phyloP scores from a whole-genome alignment of 1,140 invertebrate species.

The Ctenoplectra terminalis region DNA sequence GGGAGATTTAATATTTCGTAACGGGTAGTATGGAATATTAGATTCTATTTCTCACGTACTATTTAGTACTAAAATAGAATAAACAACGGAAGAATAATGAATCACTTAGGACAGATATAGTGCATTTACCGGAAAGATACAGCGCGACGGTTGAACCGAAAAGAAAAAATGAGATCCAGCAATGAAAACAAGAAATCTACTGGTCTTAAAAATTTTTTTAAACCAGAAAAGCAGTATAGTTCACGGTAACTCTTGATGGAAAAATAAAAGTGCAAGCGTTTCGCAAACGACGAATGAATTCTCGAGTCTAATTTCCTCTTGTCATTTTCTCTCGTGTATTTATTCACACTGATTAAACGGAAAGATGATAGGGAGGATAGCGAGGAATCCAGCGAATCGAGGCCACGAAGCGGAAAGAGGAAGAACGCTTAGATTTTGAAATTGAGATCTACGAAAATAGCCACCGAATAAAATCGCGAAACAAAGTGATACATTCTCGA shows the following conservation, averaged over 20 bases:
- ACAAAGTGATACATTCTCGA: background rate
- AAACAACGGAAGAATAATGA: no score
- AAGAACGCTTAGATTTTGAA: conserved; percentile 42
- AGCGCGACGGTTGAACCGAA: no score
- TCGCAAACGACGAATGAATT: background rate
- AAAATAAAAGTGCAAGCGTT: background rate
- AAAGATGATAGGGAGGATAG: conserved; percentile 26
- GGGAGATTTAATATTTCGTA: no score
- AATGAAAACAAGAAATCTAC: no score
- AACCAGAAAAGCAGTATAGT: no score
- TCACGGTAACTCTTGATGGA: background rate
- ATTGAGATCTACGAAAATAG: conserved; percentile 31
- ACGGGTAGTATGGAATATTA: no score
- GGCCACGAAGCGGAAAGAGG: conserved; percentile 46
- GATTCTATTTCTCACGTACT: no score
- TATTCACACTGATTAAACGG: conserved; percentile 27
- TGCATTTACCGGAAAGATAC: no score
- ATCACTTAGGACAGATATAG: no score
- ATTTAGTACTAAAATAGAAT: no score
- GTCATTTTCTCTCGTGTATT: conserved; percentile 9
- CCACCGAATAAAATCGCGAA: background rate
- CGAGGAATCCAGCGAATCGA: conserved; percentile 47
- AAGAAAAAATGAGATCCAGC: no score
- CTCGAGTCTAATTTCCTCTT: background rate
- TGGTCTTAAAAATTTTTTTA: no score